Base-by-base conservation (phyloP, 2,888 invertebrate genomes). In the Drosophila suboccidentalis region DNA sequence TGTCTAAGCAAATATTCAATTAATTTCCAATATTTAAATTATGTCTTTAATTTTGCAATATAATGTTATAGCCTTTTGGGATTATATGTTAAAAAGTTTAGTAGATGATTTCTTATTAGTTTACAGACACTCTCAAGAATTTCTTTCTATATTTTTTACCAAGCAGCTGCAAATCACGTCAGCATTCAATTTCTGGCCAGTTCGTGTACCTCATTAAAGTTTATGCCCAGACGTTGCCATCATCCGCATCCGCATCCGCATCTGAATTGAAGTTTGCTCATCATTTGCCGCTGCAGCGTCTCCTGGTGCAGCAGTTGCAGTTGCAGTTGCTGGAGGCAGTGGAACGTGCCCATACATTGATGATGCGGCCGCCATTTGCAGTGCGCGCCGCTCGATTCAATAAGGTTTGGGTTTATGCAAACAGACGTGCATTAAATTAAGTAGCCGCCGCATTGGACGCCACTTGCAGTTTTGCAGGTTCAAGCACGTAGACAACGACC, bases 291-390 rank as follows among this genome's bases (percentile, higher is more conserved):
- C 59, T 49, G 71, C 55, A 17, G 11, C 46, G 38, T 39, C 68
- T 57, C 22, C 26, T 74, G 76, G 70, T 81, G 69, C 46, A 53
- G 61, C 55, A 53, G 59, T 38, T 59, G 63, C 39, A 29, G 57
- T 39, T 53, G 61, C 59, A 53, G 50, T 55, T 59, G 71, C 84
- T 60, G 76, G 58, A 69, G 82, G 76, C 77, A 58, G 32, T 64
- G 80, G 77, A 85, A 90, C 90, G 90, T 90, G 90, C 87, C 81
- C 90, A 90, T 90, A 90, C 90, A 90, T 90, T 85, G 84, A 84
- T 84, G 84, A 87, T 78, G 84, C 71, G 49, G 44, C 71, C 63
- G 61, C 63, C 67, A 51, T 68, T 65, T 69, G 72, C 50, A 60
- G 72, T 55, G 62, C 34, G 57, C 67, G 66, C 47, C 55, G 53